Evolutionary conservation across 1,140 invertebrate genomes (phyloP).

Genomic region (Phortica variegata): DNA sequence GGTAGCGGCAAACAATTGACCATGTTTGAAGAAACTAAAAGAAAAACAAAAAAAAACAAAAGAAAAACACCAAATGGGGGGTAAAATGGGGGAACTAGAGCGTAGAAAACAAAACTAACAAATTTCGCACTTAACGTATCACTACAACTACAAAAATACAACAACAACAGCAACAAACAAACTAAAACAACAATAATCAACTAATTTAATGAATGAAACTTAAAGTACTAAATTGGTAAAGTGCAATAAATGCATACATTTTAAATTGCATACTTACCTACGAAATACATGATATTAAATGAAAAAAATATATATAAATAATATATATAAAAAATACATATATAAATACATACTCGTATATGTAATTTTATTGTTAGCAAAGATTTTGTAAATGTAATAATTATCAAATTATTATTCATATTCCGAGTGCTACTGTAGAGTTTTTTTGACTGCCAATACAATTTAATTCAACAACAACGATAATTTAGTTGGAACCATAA

Average conservation of each 20-base stretch:
- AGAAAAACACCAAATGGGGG: too few species aligned
- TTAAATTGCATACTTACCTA: too few species aligned
- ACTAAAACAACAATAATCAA: slow-evolving; percentile 32
- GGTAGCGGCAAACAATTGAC: slow-evolving; percentile 9
- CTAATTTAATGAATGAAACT: slow-evolving; percentile 31
- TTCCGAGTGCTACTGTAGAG: slow-evolving; percentile 32
- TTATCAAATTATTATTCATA: slow-evolving; percentile 25
- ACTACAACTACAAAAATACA: slow-evolving; percentile 29
- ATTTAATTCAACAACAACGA: slow-evolving; percentile 15
- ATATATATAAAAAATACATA: slow-evolving; percentile 10
- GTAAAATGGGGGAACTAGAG: too few species aligned
- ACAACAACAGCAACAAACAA: slow-evolving; percentile 48
- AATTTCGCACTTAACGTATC: slow-evolving; percentile 52
- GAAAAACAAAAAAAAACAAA: background rate
- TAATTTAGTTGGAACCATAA: slow-evolving; percentile 15
- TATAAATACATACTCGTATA: slow-evolving; percentile 20
- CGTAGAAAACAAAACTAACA: slow-evolving; percentile 38
- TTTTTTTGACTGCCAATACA: slow-evolving; percentile 16
- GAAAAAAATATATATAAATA: slow-evolving; percentile 19
- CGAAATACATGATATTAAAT: too few species aligned
- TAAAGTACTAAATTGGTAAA: too few species aligned
- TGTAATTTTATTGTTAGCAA: slow-evolving; percentile 54
- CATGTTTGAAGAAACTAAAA: slow-evolving; percentile 4
- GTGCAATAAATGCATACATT: too few species aligned
- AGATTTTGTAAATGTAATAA: slow-evolving; percentile 50